A percentile compares a stretch with the other conserved stretches of the same genome.
phyloP scores from a whole-genome alignment of 2,888 invertebrate genomes.

The Nymphalis c-album region DNA sequence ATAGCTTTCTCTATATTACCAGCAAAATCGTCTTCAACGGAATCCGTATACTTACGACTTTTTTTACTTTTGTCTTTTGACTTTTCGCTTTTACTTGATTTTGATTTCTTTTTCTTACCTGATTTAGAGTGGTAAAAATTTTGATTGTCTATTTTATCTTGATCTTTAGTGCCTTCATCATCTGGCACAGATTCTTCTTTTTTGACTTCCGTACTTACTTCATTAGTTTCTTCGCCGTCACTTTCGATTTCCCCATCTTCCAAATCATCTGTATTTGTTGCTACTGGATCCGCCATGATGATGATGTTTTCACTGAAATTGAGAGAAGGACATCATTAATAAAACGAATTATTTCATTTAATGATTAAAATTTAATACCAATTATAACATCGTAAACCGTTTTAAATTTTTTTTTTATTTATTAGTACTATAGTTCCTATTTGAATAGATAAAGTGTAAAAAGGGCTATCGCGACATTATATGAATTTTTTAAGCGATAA shows the following conservation, averaged over 20 bases:
- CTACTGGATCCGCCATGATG: constrained; percentile 61
- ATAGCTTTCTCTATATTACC: constrained; percentile 90
- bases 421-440: no score
- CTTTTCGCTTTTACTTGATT: constrained; percentile 73
- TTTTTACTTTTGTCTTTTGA: constrained; percentile 78
- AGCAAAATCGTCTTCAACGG: constrained; percentile 87
- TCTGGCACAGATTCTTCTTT: constrained; percentile 46
- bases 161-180: constrained; percentile 38
- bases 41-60: constrained; percentile 68
- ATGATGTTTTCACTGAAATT: constrained; percentile 67
- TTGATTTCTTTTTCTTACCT: constrained; percentile 79
- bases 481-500: neutral
- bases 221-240: constrained; percentile 72
- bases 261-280: constrained; percentile 82
- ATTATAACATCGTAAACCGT: neutral
- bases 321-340: constrained; percentile 39
- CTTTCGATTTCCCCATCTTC: constrained; percentile 94
- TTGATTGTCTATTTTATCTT: constrained; percentile 54
- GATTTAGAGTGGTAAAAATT: constrained; percentile 66
- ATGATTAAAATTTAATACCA: neutral
- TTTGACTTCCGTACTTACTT: constrained; percentile 52
- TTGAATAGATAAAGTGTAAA: no score
- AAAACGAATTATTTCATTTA: neutral
- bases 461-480: no score
- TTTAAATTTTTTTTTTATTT: no score